phyloP scores from a whole-genome alignment of 2,888 invertebrate genomes.

The Pegoplata infirma region DNA sequence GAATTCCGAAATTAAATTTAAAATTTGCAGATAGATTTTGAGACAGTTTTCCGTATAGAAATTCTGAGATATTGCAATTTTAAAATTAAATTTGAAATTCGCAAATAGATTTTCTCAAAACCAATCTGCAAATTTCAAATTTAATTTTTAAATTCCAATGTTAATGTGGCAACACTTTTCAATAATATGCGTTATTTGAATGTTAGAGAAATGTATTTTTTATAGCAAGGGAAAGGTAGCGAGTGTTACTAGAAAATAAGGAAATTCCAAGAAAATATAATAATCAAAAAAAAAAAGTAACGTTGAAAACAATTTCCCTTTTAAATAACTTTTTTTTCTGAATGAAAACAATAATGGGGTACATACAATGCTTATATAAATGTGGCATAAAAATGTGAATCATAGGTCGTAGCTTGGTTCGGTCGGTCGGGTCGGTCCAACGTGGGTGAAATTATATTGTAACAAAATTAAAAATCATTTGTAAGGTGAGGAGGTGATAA shows the following conservation, averaged over 20 bases:
- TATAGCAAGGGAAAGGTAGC: not conserved
- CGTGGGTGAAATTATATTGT: constrained; percentile 15
- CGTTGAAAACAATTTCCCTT: constrained; percentile 56
- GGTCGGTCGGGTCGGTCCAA: constrained; percentile 20
- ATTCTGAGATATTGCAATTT: too few relatives aligned
- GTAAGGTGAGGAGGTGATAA: not conserved
- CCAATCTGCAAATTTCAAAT: too few relatives aligned
- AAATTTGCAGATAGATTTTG: too few relatives aligned
- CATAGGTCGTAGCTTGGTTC: constrained; percentile 33
- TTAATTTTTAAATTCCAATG: too few relatives aligned
- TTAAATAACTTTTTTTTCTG: constrained; percentile 41
- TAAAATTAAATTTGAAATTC: too few relatives aligned
- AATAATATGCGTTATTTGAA: not conserved
- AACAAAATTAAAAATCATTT: constrained; percentile 2
- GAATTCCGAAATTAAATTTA: too few relatives aligned
- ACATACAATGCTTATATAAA: constrained; percentile 31
- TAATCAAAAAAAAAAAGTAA: constrained; percentile 13
- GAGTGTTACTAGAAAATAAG: constrained; percentile 6
- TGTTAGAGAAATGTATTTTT: constrained; percentile 8
- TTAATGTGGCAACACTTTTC: constrained; percentile 5
- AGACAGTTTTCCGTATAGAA: too few relatives aligned
- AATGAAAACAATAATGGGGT: constrained; percentile 40
- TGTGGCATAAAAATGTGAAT: constrained; percentile 37
- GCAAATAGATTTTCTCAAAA: too few relatives aligned
- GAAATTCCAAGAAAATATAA: constrained; percentile 52